These are phyloP conservation scores for Meleagris gallopavo DNA, from an alignment of 2,113 vertebrate genomes.

Conservation along the genomic window DNA sequence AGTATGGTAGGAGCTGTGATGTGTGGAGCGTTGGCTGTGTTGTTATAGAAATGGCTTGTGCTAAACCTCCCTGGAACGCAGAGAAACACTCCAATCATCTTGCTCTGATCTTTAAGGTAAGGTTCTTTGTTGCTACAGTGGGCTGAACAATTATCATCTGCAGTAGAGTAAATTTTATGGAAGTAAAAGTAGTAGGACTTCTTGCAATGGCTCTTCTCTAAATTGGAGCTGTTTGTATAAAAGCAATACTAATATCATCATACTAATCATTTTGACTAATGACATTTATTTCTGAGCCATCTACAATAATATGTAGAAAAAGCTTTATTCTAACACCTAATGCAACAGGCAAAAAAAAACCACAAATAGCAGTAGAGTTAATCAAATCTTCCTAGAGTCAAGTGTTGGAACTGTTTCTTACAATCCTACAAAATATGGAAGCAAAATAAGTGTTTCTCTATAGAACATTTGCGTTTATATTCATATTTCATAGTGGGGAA, in stretches of 20 bases:
- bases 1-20: conserved; percentile 93
- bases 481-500: not conserved
- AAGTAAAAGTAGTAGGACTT: not conserved
- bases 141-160: not conserved
- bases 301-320: not conserved
- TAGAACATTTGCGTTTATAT: not conserved
- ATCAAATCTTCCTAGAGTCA: not conserved
- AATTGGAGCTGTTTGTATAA: not conserved
- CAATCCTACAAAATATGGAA: not conserved
- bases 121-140: not conserved
- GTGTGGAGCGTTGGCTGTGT: conserved; percentile 93
- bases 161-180: not conserved
- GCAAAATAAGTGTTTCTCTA: not conserved
- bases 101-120: conserved; percentile 92
- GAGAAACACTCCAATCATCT: conserved; percentile 94
- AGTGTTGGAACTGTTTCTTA: not conserved
- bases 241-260: not conserved
- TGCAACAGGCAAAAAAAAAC: not conserved
- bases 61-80: conserved; percentile 92
- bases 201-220: not conserved
- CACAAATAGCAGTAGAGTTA: not conserved
- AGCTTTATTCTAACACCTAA: not conserved
- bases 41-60: conserved; percentile 93
- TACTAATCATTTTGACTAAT: not conserved
- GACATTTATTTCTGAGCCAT: not conserved